Evolutionary conservation across 2,888 invertebrate species (phyloP), one percentile per base, ranked within the genome.

Genomic region (Dilophus febrilis): DNA sequence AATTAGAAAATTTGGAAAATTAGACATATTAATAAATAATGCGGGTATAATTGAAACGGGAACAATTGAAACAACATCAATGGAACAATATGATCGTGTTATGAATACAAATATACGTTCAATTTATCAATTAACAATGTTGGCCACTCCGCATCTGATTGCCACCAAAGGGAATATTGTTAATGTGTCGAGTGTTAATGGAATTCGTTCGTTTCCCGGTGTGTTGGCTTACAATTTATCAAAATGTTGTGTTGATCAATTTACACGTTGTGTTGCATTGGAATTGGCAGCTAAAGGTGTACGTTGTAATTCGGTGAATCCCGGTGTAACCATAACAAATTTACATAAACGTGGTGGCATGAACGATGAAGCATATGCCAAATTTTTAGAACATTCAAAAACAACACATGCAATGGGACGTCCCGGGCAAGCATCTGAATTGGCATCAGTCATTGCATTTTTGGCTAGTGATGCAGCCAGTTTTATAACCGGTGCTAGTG

Each of bases 111-210:
- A 97, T 59, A 79, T 91, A 0, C 74, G 90, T 44, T 74, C 83
- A 1, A 67, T 85, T 17, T 85, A 83, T 54, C 74, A 84, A 44
- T 58, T 94, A 45, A 91, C 87, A 0, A 84, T 81, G 76, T 58
- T 91, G 37, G 84, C 90, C 4, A 81, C 85, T 0, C 92, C 94
- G 0, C 76, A 91, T 62, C 66, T 95, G 14, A 65, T 86, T 3
- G 71, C 78, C 60, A 72, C 77, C 0, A 81, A 86, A 61, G 91
- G 91, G 12, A 85, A 77, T 48, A 80, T 94, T 49, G 92, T 97
- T 0, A 97, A 95, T 58, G 84, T 97, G 0, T 95, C 94, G 3
- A 92, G 92, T 57, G 88, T 95, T 0, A 86, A 83, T 53, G 95
- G 95, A 4, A 70, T 90, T 22, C 68, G 94, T 53, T 77, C 94